Conservation (phyloP, 1,140 invertebrate species). For the Lordiphosa collinella region DNA sequence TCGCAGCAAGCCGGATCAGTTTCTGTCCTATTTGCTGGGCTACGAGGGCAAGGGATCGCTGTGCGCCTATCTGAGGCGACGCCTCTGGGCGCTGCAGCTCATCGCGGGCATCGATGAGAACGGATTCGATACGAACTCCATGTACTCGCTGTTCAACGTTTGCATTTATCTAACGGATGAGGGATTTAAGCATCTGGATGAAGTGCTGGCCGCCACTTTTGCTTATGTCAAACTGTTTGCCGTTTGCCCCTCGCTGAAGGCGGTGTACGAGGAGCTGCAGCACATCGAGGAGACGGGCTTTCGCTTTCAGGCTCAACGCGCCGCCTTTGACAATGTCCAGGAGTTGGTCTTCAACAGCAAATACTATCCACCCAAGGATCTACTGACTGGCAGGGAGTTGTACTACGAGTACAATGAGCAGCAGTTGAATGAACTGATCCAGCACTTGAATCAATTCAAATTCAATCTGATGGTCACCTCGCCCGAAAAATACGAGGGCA, state of each 20-base stretch:
- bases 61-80: slow-evolving; percentile 89
- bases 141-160: slow-evolving; percentile 87
- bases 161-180: slow-evolving; percentile 89
- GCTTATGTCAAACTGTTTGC: slow-evolving; percentile 87
- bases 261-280: slow-evolving; percentile 78
- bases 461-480: slow-evolving; percentile 88
- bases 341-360: slow-evolving; percentile 89
- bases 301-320: slow-evolving; percentile 85
- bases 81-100: slow-evolving; percentile 92
- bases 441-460: slow-evolving; percentile 85
- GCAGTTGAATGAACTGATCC: slow-evolving; percentile 84
- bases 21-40: slow-evolving; percentile 90
- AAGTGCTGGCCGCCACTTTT: slow-evolving; percentile 86
- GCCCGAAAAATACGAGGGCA: slow-evolving; percentile 82
- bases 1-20: slow-evolving; percentile 88
- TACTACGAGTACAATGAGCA: slow-evolving; percentile 89
- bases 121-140: slow-evolving; percentile 87
- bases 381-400: slow-evolving; percentile 87
- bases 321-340: slow-evolving; percentile 89
- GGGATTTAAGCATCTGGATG: slow-evolving; percentile 86
- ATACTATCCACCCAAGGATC: slow-evolving; percentile 87
- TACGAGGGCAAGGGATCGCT: slow-evolving; percentile 94
- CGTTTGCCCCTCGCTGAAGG: slow-evolving; percentile 81
- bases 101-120: slow-evolving; percentile 87
- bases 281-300: slow-evolving; percentile 87